Evolutionary conservation across 2,888 invertebrate genomes (phyloP), one percentile per base, ranked within the genome.

Genomic region (Monopis laevigella): DNA sequence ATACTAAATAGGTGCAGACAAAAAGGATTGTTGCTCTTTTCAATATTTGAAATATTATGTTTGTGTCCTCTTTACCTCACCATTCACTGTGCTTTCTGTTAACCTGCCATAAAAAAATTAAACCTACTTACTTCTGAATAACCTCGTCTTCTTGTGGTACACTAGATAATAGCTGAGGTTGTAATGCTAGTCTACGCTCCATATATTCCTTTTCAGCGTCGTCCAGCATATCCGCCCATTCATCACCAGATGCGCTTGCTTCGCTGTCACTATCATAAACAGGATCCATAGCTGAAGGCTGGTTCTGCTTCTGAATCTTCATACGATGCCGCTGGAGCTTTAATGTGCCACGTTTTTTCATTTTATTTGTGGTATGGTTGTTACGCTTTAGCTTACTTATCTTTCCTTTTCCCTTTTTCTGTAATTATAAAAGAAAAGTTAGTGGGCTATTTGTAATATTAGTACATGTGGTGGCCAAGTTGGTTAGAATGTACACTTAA

Each of bases 141-240:
- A 21, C 21, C 3, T 36, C 36, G 11, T 36, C 36, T 6, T 43
- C 34, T 13, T 10, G 11, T 0, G 75, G 74, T 3, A 80, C 64
- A 53, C 74, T 66, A 10, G 75, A 59, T 12, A 80, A 51, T 28
- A 77, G 49, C 28, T 68, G 62, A 0, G 75, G 78, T 46, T 80
- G 75, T 46, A 73, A 75, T 1, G 69, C 62, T 5, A 80, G 59
- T 26, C 75, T 59, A 6, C 50, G 65, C 59, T 77, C 62, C 28
- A 85, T 69, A 48, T 84, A 84, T 46, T 73, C 58, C 49, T 84
- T 66, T 47, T 85, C 85, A 1, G 84, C 84, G 1, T 77, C 70
- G 34, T 85, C 84, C 50, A 85, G 54, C 84, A 84, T 85, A 49
- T 84, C 83, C 13, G 82, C 69, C 62, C 83, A 81, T 50, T 83